Conservation (phyloP, 1,140 invertebrate genomes). For the Drosophila santomea region DNA sequence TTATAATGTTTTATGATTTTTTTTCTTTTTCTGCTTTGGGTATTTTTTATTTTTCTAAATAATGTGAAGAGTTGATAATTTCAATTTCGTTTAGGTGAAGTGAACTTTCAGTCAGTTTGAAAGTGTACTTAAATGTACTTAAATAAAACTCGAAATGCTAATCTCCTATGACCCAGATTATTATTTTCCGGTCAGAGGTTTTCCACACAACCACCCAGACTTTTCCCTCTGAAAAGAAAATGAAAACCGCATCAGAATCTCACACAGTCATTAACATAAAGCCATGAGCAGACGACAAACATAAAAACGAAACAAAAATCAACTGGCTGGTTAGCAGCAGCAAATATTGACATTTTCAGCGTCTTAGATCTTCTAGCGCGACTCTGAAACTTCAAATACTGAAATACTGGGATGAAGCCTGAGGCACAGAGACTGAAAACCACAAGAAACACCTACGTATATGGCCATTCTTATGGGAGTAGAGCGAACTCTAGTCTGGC, state of each 20-base stretch:
- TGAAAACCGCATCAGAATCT: conserved; percentile 21
- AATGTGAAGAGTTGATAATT: too few species aligned
- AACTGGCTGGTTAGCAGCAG: conserved; percentile 11
- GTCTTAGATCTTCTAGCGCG: conserved; percentile 11
- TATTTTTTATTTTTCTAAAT: neutral
- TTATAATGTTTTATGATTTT: neutral
- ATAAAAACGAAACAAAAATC: conserved; percentile 9
- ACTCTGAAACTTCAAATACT: conserved; percentile 2
- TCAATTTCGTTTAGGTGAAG: too few species aligned
- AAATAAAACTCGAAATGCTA: neutral
- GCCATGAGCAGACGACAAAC: conserved; percentile 11
- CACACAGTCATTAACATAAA: conserved; percentile 20
- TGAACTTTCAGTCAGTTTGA: neutral
- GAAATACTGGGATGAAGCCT: conserved; percentile 1
- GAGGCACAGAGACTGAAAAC: conserved; percentile 3
- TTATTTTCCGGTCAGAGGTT: conserved; percentile 9
- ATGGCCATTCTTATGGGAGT: conserved; percentile 12
- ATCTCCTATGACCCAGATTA: neutral
- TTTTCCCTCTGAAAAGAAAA: neutral
- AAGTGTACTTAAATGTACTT: neutral
- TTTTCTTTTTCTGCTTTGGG: neutral
- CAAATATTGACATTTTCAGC: conserved; percentile 49
- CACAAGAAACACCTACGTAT: conserved; percentile 34
- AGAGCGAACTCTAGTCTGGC: conserved; percentile 8
- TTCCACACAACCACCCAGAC: conserved; percentile 5